Base-by-base conservation (phyloP, 2,113 vertebrate species). In the Cyanistes caeruleus region DNA sequence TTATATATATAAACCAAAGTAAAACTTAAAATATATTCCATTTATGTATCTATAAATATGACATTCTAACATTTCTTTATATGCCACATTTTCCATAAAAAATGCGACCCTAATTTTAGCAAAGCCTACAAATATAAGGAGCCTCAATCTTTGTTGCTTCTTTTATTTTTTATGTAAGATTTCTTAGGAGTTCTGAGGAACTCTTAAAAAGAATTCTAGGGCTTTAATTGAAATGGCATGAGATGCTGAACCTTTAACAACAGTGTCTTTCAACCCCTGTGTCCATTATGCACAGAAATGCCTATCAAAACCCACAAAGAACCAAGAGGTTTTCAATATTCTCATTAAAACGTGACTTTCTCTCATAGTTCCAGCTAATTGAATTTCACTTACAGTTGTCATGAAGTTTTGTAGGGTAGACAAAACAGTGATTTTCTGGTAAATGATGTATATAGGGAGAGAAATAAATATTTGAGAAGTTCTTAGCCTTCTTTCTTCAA, bases 391-490 rank as follows among this genome's bases (percentile, higher is more conserved):
- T 87, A 67, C 10, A 90, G 23, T 82, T 65, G 49, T 84, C 69
- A 52, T 46, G 48, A 95, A 94, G 82, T 93, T 91, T 86, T 80
- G 52, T 27, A 92, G 79, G 13, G 49, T 58, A 83, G 87, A 88
- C 84, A 93, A 91, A 95, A 93, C n/a, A 79, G 49, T 51, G 67
- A 93, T 89, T 89, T 93, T 46, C 59, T 76, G 39, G 28, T 73
- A 84, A 92, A 92, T 31, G 10, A 88, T 69, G 31, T 55, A 81
- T 70, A 67, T 9, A 88, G 30, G 27, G 43, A 91, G 46, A 33
- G 17, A 91, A 93, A 90, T 78, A 95, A 83, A 83, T 85, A 90
- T 76, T 80, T 91, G 75, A 83, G 74, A 62, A 56, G 55, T 79
- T 85, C 63, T 95, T 78, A 63, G 65, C 18, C 41, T 33, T 60